Percentiles rank a stretch among this genome's conserved stretches.
These are phyloP conservation scores for Allolobophora icterica DNA, from an alignment of 2,888 invertebrate species.

Conservation along the genomic window DNA sequence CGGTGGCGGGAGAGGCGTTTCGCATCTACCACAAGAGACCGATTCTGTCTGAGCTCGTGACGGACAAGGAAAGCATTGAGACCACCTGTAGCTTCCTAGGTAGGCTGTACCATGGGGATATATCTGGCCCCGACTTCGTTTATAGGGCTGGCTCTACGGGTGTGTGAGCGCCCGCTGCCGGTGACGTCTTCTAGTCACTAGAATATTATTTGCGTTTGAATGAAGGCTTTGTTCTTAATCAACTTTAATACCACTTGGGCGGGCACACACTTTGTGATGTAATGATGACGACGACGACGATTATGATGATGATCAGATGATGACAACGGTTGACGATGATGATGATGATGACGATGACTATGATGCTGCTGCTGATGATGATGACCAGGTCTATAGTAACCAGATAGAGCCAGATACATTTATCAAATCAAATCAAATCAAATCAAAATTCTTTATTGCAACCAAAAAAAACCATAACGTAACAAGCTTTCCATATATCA, in stretches of 20 bases:
- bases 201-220: background rate
- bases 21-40: constrained; percentile 56
- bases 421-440: too few relatives aligned
- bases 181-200: background rate
- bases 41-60: constrained; percentile 64
- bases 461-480: too few relatives aligned
- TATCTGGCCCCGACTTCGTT: background rate
- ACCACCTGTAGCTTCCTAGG: constrained; percentile 66
- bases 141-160: background rate
- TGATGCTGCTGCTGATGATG: too few relatives aligned
- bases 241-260: background rate
- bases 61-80: constrained; percentile 65
- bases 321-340: too few relatives aligned
- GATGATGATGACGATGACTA: too few relatives aligned
- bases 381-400: too few relatives aligned
- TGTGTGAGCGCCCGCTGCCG: background rate
- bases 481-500: too few relatives aligned
- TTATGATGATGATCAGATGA: background rate
- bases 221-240: background rate
- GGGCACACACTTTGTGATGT: background rate
- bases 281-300: background rate
- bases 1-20: constrained; percentile 58
- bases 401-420: too few relatives aligned
- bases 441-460: too few relatives aligned
- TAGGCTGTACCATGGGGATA: constrained; percentile 46